Conservation (phyloP, 2,797 vertebrate species). For the Danio tinwini region DNA sequence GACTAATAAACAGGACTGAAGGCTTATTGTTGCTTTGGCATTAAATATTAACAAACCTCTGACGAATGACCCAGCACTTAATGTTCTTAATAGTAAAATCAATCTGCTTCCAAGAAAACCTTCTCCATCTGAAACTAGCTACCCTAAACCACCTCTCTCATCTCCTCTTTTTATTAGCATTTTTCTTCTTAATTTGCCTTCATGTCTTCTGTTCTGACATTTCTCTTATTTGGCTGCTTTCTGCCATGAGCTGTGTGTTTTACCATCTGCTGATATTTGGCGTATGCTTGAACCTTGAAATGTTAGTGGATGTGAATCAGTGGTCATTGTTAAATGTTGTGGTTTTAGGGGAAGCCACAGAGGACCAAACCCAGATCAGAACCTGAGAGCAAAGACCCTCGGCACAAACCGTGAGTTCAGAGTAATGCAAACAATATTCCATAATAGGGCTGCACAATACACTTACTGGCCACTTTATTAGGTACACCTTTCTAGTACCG, state of each 20-base stretch:
- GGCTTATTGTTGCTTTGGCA: background rate
- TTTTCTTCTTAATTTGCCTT: conserved; percentile 47
- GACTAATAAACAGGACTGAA: conserved; percentile 7
- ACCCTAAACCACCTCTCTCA: background rate
- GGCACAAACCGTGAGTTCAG: conserved; percentile 73
- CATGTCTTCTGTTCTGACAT: conserved; percentile 27
- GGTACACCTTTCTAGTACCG: no score
- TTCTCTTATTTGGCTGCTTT: conserved; percentile 17
- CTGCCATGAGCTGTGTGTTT: conserved; percentile 5
- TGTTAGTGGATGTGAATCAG: conserved; percentile 12
- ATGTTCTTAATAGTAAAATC: background rate
- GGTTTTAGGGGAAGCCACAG: conserved; percentile 76
- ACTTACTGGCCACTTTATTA: no score
- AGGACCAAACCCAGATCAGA: conserved; percentile 76
- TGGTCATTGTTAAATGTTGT: conserved; percentile 56
- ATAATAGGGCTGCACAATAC: no score
- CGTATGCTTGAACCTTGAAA: conserved; percentile 8
- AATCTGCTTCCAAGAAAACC: conserved; percentile 15
- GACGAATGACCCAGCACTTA: conserved; percentile 9
- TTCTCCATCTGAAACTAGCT: background rate
- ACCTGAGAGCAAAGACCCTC: conserved; percentile 73
- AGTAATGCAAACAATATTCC: background rate
- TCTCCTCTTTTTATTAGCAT: conserved; percentile 27
- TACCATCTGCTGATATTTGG: conserved; percentile 38
- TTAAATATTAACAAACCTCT: background rate